phyloP scores from a whole-genome alignment of 2,888 invertebrate genomes.

The Colostygia pectinataria region DNA sequence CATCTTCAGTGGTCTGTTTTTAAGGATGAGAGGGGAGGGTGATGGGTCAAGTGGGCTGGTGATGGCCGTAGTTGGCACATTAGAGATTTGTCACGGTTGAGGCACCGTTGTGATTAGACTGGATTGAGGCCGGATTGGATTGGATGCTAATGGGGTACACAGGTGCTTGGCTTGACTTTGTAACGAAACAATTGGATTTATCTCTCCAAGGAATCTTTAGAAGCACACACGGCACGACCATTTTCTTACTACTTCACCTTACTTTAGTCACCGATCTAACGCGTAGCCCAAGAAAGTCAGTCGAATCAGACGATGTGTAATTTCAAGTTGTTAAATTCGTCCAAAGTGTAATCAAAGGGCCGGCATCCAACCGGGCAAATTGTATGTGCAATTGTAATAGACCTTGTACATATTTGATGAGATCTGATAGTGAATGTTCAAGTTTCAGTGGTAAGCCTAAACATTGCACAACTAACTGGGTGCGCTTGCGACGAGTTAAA shows the following conservation, averaged over 20 bases:
- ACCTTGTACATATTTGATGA: too few species aligned
- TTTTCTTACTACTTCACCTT: too few species aligned
- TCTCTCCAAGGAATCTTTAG: conserved; percentile 8
- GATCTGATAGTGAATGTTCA: too few species aligned
- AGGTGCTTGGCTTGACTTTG: conserved; percentile 25
- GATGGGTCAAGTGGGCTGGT: conserved; percentile 43
- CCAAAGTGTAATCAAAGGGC: too few species aligned
- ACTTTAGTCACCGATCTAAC: too few species aligned
- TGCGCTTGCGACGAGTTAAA: conserved; percentile 21
- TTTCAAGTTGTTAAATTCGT: too few species aligned
- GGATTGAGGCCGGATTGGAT: conserved; percentile 35
- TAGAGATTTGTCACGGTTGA: conserved; percentile 65
- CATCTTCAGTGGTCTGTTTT: conserved; percentile 22
- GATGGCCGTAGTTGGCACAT: conserved; percentile 49
- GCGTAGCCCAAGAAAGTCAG: too few species aligned
- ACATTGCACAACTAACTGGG: conserved; percentile 8
- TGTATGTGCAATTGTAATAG: too few species aligned
- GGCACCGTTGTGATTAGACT: conserved; percentile 52
- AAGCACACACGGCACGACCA: conserved; percentile 1
- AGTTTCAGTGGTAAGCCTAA: background rate
- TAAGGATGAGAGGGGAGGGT: conserved; percentile 23
- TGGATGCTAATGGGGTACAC: conserved; percentile 29
- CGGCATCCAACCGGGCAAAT: too few species aligned
- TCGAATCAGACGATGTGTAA: too few species aligned
- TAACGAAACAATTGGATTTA: conserved; percentile 23